phyloP scores from a whole-genome alignment of 2,797 vertebrate genomes.

The Pipistrellus nathusii region DNA sequence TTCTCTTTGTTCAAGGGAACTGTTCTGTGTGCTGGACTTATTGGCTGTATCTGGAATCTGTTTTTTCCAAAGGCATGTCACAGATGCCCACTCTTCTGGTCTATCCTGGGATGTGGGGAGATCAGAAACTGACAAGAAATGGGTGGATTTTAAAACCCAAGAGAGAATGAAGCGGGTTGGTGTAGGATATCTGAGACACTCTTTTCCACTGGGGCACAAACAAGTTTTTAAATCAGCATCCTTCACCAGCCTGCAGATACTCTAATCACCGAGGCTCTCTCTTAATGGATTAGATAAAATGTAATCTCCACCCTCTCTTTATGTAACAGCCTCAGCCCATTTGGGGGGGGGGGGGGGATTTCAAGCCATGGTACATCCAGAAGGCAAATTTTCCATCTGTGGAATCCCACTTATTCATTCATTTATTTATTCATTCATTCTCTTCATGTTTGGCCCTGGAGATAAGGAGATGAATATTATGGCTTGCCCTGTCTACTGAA shows the following conservation, averaged over 20 bases:
- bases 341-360: not conserved
- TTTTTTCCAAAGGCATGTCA: slow-evolving; percentile 71
- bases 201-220: not conserved
- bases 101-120: slow-evolving; percentile 46
- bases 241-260: slow-evolving; percentile 18
- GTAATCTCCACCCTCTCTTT: not conserved
- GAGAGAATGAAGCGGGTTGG: not conserved
- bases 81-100: slow-evolving; percentile 39
- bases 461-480: not conserved
- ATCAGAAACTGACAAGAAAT: slow-evolving; percentile 67
- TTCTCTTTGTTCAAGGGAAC: slow-evolving; percentile 61
- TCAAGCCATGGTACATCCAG: not conserved
- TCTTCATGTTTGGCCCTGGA: not conserved
- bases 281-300: not conserved
- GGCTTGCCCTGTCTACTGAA: not conserved
- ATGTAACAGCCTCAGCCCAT: not conserved
- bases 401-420: not conserved
- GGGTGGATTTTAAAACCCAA: slow-evolving; percentile 64
- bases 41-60: slow-evolving; percentile 63
- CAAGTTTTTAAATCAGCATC: slow-evolving; percentile 49
- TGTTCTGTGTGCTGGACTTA: slow-evolving; percentile 67
- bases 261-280: not conserved
- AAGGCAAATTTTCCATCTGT: not conserved
- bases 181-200: not conserved
- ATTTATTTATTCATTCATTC: not conserved